Percentiles rank a stretch among this genome's conserved stretches.
Evolutionary conservation across 2,888 invertebrate species (phyloP).

Genomic region (Caenorhabditis sp.): DNA sequence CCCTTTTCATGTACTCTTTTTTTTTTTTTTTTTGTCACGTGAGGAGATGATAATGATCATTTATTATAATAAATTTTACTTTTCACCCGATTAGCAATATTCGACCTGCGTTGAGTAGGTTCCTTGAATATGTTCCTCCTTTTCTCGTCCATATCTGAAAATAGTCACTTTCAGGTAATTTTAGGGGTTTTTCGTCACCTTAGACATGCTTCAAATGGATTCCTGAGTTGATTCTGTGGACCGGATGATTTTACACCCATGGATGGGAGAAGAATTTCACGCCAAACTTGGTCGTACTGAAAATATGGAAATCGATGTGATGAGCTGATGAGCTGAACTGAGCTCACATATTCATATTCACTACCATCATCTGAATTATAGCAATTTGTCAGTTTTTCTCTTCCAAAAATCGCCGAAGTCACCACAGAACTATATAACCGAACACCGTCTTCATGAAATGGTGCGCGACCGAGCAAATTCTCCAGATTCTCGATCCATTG

Average conservation of each 20-base stretch:
- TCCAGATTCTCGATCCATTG: conserved; percentile 40
- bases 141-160: conserved; percentile 10
- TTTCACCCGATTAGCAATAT: conserved; percentile 16
- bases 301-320: neutral
- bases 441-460: conserved; percentile 36
- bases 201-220: conserved; percentile 45
- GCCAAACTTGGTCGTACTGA: conserved; percentile 34
- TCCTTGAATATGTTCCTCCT: conserved; percentile 18
- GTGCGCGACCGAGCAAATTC: conserved; percentile 29
- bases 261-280: conserved; percentile 32
- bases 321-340: too few relatives aligned
- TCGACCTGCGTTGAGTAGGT: conserved; percentile 32
- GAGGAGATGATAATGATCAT: neutral
- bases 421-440: conserved; percentile 40
- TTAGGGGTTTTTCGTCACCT: conserved; percentile 4
- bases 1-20: conserved; percentile 1
- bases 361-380: conserved; percentile 20
- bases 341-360: neutral
- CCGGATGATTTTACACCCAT: conserved; percentile 27
- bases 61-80: neutral
- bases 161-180: too few relatives aligned
- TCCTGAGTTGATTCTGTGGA: conserved; percentile 17
- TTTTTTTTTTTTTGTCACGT: neutral
- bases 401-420: conserved; percentile 29
- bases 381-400: conserved; percentile 16